Evolutionary conservation across 2,888 invertebrate genomes (phyloP).

Genomic region (Sepioteuthis lessoniana): DNA sequence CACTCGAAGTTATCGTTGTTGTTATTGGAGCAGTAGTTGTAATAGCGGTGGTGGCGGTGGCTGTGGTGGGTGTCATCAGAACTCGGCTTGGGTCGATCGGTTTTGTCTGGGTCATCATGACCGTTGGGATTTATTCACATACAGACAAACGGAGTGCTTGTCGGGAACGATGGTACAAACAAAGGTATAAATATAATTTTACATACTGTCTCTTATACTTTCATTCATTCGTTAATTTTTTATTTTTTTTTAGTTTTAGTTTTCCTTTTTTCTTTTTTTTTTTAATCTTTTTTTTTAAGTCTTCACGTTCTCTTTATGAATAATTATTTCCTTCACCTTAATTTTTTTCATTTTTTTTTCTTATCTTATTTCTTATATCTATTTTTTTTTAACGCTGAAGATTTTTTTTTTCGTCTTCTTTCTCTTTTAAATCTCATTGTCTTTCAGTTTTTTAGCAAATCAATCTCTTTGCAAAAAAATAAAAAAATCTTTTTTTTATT

Average conservation of each 20-base stretch:
- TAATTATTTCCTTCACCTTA: too few species aligned
- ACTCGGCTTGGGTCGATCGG: conserved; percentile 23
- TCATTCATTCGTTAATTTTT: background rate
- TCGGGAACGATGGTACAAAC: background rate
- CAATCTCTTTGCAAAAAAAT: too few species aligned
- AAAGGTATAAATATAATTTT: background rate
- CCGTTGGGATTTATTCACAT: conserved; percentile 7
- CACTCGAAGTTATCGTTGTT: background rate
- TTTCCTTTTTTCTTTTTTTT: background rate
- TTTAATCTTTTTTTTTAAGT: background rate
- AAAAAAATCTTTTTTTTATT: too few species aligned
- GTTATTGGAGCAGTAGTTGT: background rate
- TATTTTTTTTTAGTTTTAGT: background rate
- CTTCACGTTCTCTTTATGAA: background rate
- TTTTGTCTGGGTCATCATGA: conserved; percentile 14
- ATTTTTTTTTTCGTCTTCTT: too few species aligned
- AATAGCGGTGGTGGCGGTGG: background rate
- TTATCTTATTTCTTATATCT: too few species aligned
- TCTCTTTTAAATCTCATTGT: too few species aligned
- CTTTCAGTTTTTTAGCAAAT: too few species aligned
- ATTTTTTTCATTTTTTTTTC: too few species aligned
- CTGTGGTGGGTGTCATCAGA: background rate
- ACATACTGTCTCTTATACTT: background rate
- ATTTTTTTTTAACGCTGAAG: too few species aligned
- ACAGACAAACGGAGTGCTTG: conserved; percentile 33